These are phyloP conservation scores for Celastrina argiolus DNA, from an alignment of 2,888 invertebrate genomes.

Conservation along the genomic window DNA sequence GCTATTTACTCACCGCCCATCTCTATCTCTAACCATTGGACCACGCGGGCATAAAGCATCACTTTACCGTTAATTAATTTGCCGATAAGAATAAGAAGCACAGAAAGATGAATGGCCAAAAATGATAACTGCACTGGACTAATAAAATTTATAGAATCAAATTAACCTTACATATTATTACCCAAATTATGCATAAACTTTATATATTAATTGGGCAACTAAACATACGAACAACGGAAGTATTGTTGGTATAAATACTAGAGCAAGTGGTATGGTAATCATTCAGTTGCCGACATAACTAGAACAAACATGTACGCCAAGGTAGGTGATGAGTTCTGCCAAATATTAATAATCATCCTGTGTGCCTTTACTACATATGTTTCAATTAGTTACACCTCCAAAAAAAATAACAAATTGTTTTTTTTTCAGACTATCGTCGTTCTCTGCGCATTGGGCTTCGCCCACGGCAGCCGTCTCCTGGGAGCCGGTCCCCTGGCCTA, in stretches of 20 bases:
- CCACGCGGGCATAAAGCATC: no score
- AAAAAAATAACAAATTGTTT: neutral
- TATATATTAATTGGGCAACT: neutral
- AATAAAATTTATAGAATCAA: neutral
- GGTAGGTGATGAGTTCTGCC: conserved; percentile 47
- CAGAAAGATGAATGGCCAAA: neutral
- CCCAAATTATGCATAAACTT: neutral
- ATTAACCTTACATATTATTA: neutral
- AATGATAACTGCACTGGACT: neutral
- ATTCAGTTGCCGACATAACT: conserved; percentile 74
- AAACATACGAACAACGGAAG: conserved; percentile 31
- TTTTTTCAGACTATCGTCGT: conserved; percentile 71
- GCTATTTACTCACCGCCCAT: no score
- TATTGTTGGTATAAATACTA: conserved; percentile 68
- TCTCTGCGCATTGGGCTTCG: conserved; percentile 78
- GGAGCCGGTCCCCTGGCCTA: conserved; percentile 32
- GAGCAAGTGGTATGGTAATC: conserved; percentile 62
- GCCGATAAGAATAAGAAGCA: no score
- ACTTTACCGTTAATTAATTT: no score
- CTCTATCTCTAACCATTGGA: no score
- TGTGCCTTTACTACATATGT: no score
- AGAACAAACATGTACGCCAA: conserved; percentile 75
- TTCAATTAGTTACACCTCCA: neutral
- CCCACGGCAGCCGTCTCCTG: conserved; percentile 73
- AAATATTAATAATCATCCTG: no score